Conservation (phyloP, 2,797 vertebrate species). For the Potorous gilbertii region DNA sequence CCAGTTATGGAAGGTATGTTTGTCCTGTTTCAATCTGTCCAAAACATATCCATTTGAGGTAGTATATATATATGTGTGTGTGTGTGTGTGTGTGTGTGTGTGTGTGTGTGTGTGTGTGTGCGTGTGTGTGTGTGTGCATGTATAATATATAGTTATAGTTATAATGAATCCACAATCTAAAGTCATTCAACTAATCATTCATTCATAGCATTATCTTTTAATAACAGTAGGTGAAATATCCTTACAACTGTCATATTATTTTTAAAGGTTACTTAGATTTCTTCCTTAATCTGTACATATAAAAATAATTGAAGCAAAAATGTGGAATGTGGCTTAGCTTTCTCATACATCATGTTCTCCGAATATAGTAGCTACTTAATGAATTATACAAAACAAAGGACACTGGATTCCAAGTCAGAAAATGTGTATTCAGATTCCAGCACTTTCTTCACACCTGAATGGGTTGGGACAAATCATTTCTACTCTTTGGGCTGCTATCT, state of each 20-base stretch:
- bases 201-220: neutral
- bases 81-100: no score
- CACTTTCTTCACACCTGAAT: neutral
- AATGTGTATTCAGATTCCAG: neutral
- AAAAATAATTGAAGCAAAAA: neutral
- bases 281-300: neutral
- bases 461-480: neutral
- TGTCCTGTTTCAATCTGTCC: neutral
- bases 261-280: neutral
- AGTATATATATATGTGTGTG: neutral
- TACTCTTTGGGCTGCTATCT: neutral
- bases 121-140: no score
- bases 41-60: neutral
- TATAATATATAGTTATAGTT: neutral
- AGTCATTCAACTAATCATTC: neutral
- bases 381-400: neutral
- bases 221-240: neutral
- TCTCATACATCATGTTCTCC: neutral
- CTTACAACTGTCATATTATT: neutral
- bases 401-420: neutral
- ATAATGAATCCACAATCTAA: neutral
- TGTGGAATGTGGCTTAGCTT: neutral
- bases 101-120: no score
- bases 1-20: neutral
- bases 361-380: neutral